These are phyloP conservation scores for Aricia agestis DNA, from an alignment of 1,140 invertebrate species.

Conservation along the genomic window DNA sequence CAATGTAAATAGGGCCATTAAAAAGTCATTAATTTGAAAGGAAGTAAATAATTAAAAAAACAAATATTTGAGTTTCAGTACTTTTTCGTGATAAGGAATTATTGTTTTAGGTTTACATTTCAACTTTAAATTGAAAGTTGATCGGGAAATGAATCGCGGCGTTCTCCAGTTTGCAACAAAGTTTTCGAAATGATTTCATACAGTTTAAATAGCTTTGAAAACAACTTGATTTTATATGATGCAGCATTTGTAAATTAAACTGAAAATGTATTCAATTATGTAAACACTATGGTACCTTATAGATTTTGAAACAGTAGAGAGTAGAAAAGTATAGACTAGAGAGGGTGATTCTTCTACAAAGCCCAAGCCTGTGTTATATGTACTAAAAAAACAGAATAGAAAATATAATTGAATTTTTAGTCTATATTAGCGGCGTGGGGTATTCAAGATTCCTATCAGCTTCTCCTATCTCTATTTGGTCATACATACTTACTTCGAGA, in stretches of 20 bases:
- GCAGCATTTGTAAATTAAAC: neutral
- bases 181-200: neutral
- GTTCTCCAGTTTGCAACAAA: neutral
- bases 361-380: too few relatives aligned
- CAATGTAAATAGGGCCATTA: neutral
- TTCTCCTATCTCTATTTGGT: too few relatives aligned
- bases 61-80: neutral
- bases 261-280: neutral
- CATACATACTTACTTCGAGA: too few relatives aligned
- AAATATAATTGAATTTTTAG: too few relatives aligned
- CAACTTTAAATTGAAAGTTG: neutral
- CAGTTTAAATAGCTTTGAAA: neutral
- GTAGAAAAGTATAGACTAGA: too few relatives aligned
- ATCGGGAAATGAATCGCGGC: neutral
- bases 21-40: slow-evolving; percentile 10
- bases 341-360: too few relatives aligned
- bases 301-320: too few relatives aligned
- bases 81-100: too few relatives aligned
- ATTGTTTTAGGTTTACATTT: neutral
- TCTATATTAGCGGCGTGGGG: too few relatives aligned
- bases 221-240: neutral
- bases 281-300: too few relatives aligned
- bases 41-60: neutral
- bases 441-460: too few relatives aligned
- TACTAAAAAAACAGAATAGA: too few relatives aligned